phyloP scores from a whole-genome alignment of 2,888 invertebrate genomes.

The Hermodice carunculata region DNA sequence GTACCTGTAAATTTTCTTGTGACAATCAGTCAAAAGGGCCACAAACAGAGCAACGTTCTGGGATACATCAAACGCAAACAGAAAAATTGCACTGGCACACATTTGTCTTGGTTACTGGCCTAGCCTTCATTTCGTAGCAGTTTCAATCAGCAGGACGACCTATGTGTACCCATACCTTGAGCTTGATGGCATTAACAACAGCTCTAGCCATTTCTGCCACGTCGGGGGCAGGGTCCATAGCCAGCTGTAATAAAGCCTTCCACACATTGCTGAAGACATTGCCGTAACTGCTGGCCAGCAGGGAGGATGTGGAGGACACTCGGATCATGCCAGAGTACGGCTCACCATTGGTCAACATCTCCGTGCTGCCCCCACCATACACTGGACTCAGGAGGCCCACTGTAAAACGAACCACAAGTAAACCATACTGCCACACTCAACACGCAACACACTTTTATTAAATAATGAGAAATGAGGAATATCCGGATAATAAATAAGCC shows the following conservation, averaged over 20 bases:
- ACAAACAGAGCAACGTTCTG: no score
- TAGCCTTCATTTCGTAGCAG: no score
- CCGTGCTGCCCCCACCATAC: constrained; percentile 5
- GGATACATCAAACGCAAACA: no score
- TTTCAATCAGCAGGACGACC: no score
- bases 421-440: no score
- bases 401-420: background rate
- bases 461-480: no score
- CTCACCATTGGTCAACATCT: constrained; percentile 4
- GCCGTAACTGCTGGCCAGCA: constrained; percentile 24
- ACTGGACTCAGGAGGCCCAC: constrained; percentile 6
- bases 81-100: no score
- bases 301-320: constrained; percentile 47
- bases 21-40: no score
- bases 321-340: constrained; percentile 39
- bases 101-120: no score
- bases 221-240: constrained; percentile 89
- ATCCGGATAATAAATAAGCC: no score
- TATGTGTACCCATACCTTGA: constrained; percentile 75
- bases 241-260: constrained; percentile 83
- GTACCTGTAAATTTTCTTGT: no score
- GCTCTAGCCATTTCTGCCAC: constrained; percentile 84
- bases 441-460: no score
- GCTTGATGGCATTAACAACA: constrained; percentile 81
- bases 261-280: constrained; percentile 89